Evolutionary conservation across 23 tunicate genomes (phyloP).

Genomic region (Ascidia mentula): DNA sequence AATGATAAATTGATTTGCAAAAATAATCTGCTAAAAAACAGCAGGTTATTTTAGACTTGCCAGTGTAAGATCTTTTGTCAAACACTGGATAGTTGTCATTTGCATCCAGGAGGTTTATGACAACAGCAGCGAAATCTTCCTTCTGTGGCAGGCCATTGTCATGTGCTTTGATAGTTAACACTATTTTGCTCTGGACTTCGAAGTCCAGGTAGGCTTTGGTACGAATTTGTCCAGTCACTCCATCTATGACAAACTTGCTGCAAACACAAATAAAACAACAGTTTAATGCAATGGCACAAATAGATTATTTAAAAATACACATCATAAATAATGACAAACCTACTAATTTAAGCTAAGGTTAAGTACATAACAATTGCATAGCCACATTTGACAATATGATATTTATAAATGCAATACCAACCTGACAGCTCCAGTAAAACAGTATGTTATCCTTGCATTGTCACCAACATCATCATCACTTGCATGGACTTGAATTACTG

Average conservation of each 20-base stretch:
- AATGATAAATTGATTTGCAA: too few species aligned
- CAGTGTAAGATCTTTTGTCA: conserved; percentile 51
- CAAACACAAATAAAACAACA: conserved; percentile 3
- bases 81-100: conserved; percentile 90
- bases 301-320: neutral
- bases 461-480: conserved; percentile 83
- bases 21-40: neutral
- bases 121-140: conserved; percentile 43
- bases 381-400: too few species aligned
- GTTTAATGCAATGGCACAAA: neutral
- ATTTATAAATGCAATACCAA: neutral
- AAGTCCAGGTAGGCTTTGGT: conserved; percentile 49
- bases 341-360: neutral
- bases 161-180: conserved; percentile 49
- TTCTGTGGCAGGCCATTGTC: conserved; percentile 74
- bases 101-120: conserved; percentile 64
- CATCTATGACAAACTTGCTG: conserved; percentile 62
- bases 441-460: conserved; percentile 82
- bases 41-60: conserved; percentile 21
- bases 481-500: conserved; percentile 67
- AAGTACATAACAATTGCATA: too few species aligned
- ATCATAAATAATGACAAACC: neutral
- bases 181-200: conserved; percentile 26
- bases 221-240: conserved; percentile 52
- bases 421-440: conserved; percentile 36